Evolutionary conservation across 2,888 invertebrate species (phyloP), one percentile per base, ranked within the genome.

Genomic region (Acleris sparsana): DNA sequence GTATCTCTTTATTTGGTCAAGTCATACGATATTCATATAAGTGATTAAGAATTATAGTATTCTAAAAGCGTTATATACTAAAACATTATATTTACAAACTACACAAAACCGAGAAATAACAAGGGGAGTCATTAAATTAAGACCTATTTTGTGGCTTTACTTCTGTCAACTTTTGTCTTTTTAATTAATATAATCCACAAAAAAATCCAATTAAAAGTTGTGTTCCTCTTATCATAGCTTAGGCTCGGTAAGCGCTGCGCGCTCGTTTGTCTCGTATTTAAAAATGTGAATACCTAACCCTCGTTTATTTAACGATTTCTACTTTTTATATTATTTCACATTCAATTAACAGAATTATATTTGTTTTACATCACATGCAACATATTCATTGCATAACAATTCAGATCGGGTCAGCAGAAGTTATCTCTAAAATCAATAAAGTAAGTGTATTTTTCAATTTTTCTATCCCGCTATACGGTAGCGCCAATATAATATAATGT

Each of bases 191-290:
- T 85, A 87, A 87, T 87, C 86, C 83, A 81, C 83, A 80, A 84
- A 87, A 86, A 86, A 85, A 79, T 83, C 83, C 84, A 88, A 87
- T 88, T 86, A 87, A 89, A 88, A 86, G 80, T 87, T 88, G 85
- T 84, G 84, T 86, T 84, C 86, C 86, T 85, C 80, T 82, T 78
- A 62, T 77, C 74, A 75, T 75, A 81, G 86, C 85, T 87, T 83
- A 83, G 79, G 77, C 79, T 78, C 75, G 79, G 82, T 80, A 80
- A 79, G 80, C 75, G 78, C 78, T 51, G 65, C 60, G 74, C 71
- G 75, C 71, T 75, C 75, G 74, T 67, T 70, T 71, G 70, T 70
- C 74, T 75, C 74, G 76, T 71, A 71, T 72, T 75, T 74, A 33
- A 44, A 74, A 76, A 75, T 76, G 73, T 67, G 70, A 72, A 71